phyloP scores from a whole-genome alignment of 2,888 invertebrate genomes.

The Drosophila testacea region DNA sequence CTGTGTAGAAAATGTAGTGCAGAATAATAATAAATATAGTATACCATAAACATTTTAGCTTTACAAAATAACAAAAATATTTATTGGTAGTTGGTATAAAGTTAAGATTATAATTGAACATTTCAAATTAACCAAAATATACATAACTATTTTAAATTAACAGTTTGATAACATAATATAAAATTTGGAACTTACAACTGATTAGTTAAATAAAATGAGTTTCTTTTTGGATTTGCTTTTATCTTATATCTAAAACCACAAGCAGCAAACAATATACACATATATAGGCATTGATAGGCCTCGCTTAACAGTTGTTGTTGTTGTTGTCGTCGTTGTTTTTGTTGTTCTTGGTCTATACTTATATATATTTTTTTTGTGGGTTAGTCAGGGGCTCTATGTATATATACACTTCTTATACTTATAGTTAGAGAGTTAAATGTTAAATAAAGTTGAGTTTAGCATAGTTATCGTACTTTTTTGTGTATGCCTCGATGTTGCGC shows the following conservation, averaged over 20 bases:
- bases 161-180: too few species aligned
- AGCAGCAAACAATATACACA: not conserved
- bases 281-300: slow-evolving; percentile 3
- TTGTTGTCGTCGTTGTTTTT: not conserved
- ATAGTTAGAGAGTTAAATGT: not conserved
- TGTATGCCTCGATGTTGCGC: slow-evolving; percentile 56
- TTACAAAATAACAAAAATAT: too few species aligned
- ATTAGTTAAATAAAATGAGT: not conserved
- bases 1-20: not conserved
- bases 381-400: not conserved
- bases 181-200: too few species aligned
- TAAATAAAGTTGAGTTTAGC: slow-evolving; percentile 11
- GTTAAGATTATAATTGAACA: too few species aligned
- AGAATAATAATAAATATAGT: too few species aligned
- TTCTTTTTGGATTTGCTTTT: not conserved
- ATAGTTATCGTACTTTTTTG: slow-evolving; percentile 50
- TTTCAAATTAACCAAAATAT: too few species aligned
- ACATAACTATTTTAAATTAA: too few species aligned
- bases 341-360: not conserved
- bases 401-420: not conserved
- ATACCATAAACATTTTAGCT: too few species aligned
- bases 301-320: not conserved
- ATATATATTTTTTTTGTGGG: not conserved
- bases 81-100: too few species aligned
- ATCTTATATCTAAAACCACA: not conserved